phyloP scores from a whole-genome alignment of 2,797 vertebrate genomes.

The Echeneis naucrates region DNA sequence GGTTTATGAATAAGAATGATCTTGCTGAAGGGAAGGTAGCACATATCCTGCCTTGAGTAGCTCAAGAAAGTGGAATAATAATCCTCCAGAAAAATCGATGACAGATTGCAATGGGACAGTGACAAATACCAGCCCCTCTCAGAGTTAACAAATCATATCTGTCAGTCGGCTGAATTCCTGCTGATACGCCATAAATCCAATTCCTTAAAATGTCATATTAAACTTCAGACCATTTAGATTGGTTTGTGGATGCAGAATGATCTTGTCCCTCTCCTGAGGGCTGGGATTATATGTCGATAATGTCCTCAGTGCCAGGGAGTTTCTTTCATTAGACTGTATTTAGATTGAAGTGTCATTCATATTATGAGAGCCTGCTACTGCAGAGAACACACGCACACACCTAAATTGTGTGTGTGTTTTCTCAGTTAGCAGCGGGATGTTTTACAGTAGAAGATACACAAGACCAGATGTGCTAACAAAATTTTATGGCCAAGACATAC shows the following conservation, averaged over 20 bases:
- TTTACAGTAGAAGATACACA: slow-evolving; percentile 12
- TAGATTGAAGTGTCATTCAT: slow-evolving; percentile 68
- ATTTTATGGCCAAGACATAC: too few species aligned
- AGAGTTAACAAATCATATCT: slow-evolving; percentile 51
- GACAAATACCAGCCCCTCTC: slow-evolving; percentile 54
- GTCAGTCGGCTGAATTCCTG: slow-evolving; percentile 69
- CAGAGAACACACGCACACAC: too few species aligned
- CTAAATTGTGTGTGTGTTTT: slow-evolving; percentile 26
- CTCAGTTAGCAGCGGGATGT: slow-evolving; percentile 21
- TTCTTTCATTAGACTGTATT: slow-evolving; percentile 72
- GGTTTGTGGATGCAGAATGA: slow-evolving; percentile 58
- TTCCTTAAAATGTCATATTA: slow-evolving; percentile 76
- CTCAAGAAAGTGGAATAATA: slow-evolving; percentile 79
- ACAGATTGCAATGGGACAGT: slow-evolving; percentile 49
- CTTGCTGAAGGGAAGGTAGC: slow-evolving; percentile 80
- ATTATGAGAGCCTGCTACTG: slow-evolving; percentile 46
- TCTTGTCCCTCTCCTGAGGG: slow-evolving; percentile 53
- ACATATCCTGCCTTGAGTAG: slow-evolving; percentile 60
- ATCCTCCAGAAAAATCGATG: slow-evolving; percentile 81
- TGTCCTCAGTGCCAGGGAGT: slow-evolving; percentile 55
- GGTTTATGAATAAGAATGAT: slow-evolving; percentile 84
- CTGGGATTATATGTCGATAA: slow-evolving; percentile 73
- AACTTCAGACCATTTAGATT: slow-evolving; percentile 73
- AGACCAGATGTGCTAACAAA: slow-evolving; percentile 1
- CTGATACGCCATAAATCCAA: slow-evolving; percentile 77